Evolutionary conservation across 1,140 invertebrate genomes (phyloP), one percentile per base, ranked within the genome.

Genomic region (Eufriesea mexicana): DNA sequence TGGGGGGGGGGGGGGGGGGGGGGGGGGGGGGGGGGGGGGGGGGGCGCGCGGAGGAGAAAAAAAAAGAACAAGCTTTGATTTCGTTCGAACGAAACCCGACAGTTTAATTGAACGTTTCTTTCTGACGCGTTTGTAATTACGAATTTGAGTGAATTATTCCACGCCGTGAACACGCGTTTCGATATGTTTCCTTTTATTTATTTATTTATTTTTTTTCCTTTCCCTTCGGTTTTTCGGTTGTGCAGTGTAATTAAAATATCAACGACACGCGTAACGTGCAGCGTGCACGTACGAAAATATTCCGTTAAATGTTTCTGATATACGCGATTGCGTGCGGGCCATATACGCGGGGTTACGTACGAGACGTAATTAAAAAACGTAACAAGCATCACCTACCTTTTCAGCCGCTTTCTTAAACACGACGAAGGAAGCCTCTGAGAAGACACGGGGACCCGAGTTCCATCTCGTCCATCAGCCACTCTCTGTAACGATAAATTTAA

Each of bases 101-200:
- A 79, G 68, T 87, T 87, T 87, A 87, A 87, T 87, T 87, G 84
- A 87, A 85, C 77, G 80, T 85, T 87, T 87, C 81, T 72, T 86
- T 87, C 81, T 79, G 78, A 73, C 83, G 74, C 76, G 85, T 82
- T 87, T 80, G 78, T 87, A 80, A 86, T 77, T 67, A 77, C 62
- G 54, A 64, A 55, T 66, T 75, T 62, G 62, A 74, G 72, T 66
- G 71, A 81, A 66, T 81, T 75, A 81, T 81, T 81, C 61, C 71
- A 18, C n/a, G 12, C 61, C 23, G 23, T 35, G 35, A 54, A 45
- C 25, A 28, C 70, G n/a, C 47, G 35, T 62, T 61, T 80, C 16
- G 62, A 57, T 72, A 8, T 61, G 10, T 25, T 54, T 45, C 20
- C 51, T 74, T 59, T 51, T 18, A 12, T 54, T 51, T 51, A 0